Evolutionary conservation across 2,113 vertebrate genomes (phyloP).

Genomic region (Pimephales promelas): DNA sequence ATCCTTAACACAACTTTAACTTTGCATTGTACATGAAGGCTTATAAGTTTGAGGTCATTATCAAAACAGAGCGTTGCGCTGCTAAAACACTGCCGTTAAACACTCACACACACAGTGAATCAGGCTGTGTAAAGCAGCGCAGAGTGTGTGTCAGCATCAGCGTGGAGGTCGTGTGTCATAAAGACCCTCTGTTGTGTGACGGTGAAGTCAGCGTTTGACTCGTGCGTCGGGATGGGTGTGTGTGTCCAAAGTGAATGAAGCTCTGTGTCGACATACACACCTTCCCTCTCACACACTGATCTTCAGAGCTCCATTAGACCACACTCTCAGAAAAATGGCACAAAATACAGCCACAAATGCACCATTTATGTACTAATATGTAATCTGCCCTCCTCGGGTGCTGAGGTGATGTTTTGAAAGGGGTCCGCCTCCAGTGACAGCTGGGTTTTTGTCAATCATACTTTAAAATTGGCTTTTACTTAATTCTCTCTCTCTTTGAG

Average conservation of each 20-base stretch:
- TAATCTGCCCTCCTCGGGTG: too few relatives aligned
- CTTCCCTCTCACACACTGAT: neutral
- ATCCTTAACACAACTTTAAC: neutral
- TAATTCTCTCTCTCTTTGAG: neutral
- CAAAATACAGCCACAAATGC: too few relatives aligned
- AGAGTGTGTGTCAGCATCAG: neutral
- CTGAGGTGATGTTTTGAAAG: too few relatives aligned
- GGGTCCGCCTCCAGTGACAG: too few relatives aligned
- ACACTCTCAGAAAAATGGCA: too few relatives aligned
- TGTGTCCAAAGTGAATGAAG: neutral
- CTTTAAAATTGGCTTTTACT: neutral
- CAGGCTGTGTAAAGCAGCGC: neutral
- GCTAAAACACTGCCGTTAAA: neutral
- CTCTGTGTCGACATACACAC: neutral
- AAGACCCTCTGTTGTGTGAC: slow-evolving; percentile 11
- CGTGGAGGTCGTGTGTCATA: neutral
- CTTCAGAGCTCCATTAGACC: neutral
- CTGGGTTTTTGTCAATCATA: neutral
- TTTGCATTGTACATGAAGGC: neutral
- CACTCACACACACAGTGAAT: neutral
- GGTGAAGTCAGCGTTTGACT: slow-evolving; percentile 24
- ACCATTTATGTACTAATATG: too few relatives aligned
- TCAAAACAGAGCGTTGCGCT: neutral
- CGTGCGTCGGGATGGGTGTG: neutral
- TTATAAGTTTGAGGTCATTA: neutral